A percentile compares a stretch with the other conserved stretches of the same genome.
Conservation (phyloP, 1,140 invertebrate species). For the Trypoxylus dichotomus region DNA sequence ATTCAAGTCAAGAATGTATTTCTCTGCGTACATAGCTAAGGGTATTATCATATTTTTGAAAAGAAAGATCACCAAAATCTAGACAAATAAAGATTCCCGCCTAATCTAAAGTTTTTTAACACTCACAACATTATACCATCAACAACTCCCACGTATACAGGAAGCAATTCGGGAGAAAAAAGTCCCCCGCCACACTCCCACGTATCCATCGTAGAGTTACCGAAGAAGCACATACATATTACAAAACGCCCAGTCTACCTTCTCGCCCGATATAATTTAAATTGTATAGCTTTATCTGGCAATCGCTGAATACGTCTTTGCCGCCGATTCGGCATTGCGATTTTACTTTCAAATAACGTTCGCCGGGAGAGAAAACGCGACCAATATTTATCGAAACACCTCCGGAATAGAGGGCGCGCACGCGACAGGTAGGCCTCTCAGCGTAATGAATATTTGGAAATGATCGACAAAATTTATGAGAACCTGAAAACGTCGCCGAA, state of each 20-base stretch:
- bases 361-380: conserved; percentile 16
- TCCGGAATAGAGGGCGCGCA: neutral
- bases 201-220: too few relatives aligned
- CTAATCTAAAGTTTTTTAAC: too few relatives aligned
- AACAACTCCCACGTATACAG: too few relatives aligned
- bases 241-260: neutral
- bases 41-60: too few relatives aligned
- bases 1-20: too few relatives aligned
- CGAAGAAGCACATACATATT: neutral
- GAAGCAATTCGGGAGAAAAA: too few relatives aligned
- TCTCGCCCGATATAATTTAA: conserved; percentile 1
- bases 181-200: too few relatives aligned
- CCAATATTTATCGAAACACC: conserved; percentile 23
- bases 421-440: conserved; percentile 14
- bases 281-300: conserved; percentile 19
- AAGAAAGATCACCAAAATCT: too few relatives aligned
- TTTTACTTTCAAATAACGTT: conserved; percentile 12
- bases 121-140: too few relatives aligned
- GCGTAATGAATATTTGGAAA: conserved; percentile 6
- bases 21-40: too few relatives aligned
- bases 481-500: neutral
- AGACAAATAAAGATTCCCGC: too few relatives aligned
- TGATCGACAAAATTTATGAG: conserved; percentile 17
- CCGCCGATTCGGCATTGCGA: neutral
- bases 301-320: conserved; percentile 6